These are phyloP conservation scores for Hyalella azteca DNA, from an alignment of 2,888 invertebrate species.

Conservation along the genomic window DNA sequence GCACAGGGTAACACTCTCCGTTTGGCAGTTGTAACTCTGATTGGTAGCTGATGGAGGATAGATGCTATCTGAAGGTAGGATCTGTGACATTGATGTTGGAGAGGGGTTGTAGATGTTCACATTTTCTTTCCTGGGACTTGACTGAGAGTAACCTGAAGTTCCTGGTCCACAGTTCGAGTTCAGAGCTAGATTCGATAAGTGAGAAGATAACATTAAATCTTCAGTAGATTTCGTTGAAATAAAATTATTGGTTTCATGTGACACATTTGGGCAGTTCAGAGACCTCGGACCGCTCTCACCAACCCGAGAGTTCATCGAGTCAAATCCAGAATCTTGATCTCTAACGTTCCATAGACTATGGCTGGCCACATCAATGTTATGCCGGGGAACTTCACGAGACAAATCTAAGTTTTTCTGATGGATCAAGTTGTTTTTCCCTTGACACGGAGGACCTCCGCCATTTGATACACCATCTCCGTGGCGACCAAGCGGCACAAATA, in stretches of 20 bases:
- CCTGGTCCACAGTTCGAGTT: no score
- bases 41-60: not conserved
- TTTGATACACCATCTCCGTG: not conserved
- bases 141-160: not conserved
- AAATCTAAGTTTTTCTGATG: not conserved
- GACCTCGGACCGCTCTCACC: slow-evolving; percentile 42
- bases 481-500: not conserved
- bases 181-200: not conserved
- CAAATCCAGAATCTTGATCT: slow-evolving; percentile 56
- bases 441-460: not conserved
- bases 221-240: slow-evolving; percentile 48
- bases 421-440: not conserved
- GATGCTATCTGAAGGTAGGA: not conserved
- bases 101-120: not conserved
- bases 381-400: not conserved
- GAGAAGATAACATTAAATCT: slow-evolving; percentile 44
- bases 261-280: slow-evolving; percentile 21
- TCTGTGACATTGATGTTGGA: not conserved
- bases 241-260: not conserved
- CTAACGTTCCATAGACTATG: slow-evolving; percentile 39
- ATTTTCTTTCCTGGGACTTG: not conserved
- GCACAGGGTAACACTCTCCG: not conserved
- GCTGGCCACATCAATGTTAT: not conserved
- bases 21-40: not conserved
- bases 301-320: slow-evolving; percentile 43